phyloP scores from a whole-genome alignment of 2,797 vertebrate species.

The Peromyscus nudipes region DNA sequence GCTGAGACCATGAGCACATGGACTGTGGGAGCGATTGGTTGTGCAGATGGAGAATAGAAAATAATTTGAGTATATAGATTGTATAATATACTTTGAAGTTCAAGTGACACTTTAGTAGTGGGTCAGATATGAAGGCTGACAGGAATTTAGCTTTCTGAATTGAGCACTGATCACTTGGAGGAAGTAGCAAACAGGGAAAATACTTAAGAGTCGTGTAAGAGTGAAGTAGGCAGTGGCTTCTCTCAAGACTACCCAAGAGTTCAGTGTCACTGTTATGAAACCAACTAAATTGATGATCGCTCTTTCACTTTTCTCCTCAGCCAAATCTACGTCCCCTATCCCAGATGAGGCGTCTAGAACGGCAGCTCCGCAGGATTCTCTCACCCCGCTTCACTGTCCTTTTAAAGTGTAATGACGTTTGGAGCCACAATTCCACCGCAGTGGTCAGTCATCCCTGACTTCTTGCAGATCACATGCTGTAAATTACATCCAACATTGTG shows the following conservation, averaged over 20 bases:
- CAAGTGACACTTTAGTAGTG: neutral
- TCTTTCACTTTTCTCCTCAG: neutral
- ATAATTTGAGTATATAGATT: neutral
- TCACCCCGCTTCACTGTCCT: neutral
- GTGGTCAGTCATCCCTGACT: neutral
- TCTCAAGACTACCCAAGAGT: slow-evolving; percentile 3
- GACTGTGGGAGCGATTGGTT: neutral
- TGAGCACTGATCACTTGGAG: neutral
- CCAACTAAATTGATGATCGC: neutral
- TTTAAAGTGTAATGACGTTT: neutral
- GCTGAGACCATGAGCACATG: neutral
- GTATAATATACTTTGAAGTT: neutral
- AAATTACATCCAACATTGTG: slow-evolving; percentile 30
- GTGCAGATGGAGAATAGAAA: slow-evolving; percentile 7
- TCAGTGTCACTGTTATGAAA: slow-evolving; percentile 4
- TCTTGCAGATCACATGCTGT: neutral
- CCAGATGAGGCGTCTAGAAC: neutral
- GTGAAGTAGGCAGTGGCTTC: neutral
- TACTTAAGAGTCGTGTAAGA: neutral
- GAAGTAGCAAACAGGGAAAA: neutral
- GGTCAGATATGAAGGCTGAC: neutral
- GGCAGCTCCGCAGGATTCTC: neutral
- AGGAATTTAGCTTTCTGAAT: slow-evolving; percentile 13
- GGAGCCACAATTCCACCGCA: neutral
- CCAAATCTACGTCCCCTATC: neutral